Base-by-base conservation (phyloP, 2,888 invertebrate genomes). In the Pollenia griseotomentosa region DNA sequence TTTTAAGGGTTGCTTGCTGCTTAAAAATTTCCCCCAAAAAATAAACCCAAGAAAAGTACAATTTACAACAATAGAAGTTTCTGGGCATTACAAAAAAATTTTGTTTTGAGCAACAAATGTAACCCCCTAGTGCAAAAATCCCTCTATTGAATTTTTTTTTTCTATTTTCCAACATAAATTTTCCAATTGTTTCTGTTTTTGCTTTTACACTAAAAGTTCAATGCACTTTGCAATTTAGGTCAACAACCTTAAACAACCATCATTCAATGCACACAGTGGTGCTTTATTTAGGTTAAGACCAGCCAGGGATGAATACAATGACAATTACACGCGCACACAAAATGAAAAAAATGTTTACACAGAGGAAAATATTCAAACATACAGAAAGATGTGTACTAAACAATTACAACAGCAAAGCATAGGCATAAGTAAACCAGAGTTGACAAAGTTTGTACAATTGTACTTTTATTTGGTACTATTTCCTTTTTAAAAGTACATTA, bases 151-250 rank as follows among this genome's bases (percentile, higher is more conserved):
- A 14, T 9, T 42, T 14, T 16, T 7, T 10, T 40, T 61, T 61
- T 6, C 10, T 63, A n/a, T 42, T 0, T 61, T 16, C 51, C 14
- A 7, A 14, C 66, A 57, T 6, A 14, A 55, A 44, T 46, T 46
- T 33, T 44, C 8, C 19, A 42, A 46, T 65, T 55, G 23, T 42
- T 11, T 63, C 23, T 48, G 57, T 51, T 57, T 48, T 11, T 77
- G 14, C n/a, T 53, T 63, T 65, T 78, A 74, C 65, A 87, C 88
- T 89, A 90, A 89, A 89, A 92, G 93, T 93, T 93, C 93, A 92
- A 91, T 91, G 93, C 92, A 92, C 93, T 90, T 90, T 91, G 91
- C 91, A 90, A 93, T 91, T 93, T 93, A 84, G 92, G 93, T 92
- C 93, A 93, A 93, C 92, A 93, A 93, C 93, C 93, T 92, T 90